Base-by-base conservation (phyloP, 2,888 invertebrate species). In the Leptothorax acervorum region DNA sequence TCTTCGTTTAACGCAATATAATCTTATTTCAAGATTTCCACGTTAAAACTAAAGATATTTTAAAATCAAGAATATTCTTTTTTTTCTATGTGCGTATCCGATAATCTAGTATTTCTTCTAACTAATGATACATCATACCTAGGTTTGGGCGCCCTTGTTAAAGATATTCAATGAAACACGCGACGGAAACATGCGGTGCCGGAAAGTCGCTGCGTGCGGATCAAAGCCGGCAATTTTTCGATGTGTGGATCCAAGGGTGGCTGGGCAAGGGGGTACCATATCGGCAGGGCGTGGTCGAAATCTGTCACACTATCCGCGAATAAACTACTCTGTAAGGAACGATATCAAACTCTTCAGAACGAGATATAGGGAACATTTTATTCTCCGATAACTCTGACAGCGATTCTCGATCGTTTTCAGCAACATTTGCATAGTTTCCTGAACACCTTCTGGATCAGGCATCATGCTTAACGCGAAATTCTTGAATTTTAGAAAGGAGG, bases 271-370 rank as follows among this genome's bases (percentile, higher is more conserved):
- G 89, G 88, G 89, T 86, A 92, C 91, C 94, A 94, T 93, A 94
- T 94, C 94, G 94, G 94, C 90, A 90, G 94, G 94, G 94, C 94
- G 94, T 94, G 94, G 94, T 92, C 93, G 91, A 94, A 94, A 94
- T 94, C 94, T 94, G 94, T 94, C 94, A 94, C 93, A 94, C 92
- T 94, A 92, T 93, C 93, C 92, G 89, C 93, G 92, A 92, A 93
- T 91, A 92, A 92, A 92, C 93, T 92, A 83, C 75, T 79, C 81
- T 87, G 84, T 86, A 84, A 84, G 65, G 70, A 87, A 71, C 68
- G 35, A 75, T 75, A 87, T 83, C 86, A 74, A 73, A 55, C 55
- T 87, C 55, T 87, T 55, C 31, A 48, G 9, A 18, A 51, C 3
- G 31, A 15, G 78, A 57, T 51, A 28, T 18, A 51, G 65, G 45